These are phyloP conservation scores for Eidolon dupreanum DNA, from an alignment of 2,797 vertebrate genomes.

Conservation along the genomic window DNA sequence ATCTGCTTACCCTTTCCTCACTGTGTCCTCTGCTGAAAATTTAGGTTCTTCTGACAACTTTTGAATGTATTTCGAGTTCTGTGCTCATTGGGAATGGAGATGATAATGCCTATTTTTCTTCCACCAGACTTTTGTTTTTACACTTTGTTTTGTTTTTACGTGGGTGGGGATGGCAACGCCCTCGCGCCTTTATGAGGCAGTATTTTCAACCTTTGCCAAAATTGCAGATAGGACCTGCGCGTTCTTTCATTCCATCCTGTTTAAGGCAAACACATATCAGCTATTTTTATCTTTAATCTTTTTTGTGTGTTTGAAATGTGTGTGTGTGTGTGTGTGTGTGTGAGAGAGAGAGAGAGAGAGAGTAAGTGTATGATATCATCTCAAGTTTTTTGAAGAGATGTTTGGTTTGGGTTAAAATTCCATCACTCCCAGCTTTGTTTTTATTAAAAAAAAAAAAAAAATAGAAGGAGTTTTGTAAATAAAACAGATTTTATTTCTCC, in stretches of 20 bases:
- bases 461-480: slow-evolving; percentile 5
- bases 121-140: not conserved
- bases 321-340: not conserved
- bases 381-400: not conserved
- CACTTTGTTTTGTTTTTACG: not conserved
- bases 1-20: slow-evolving; percentile 58
- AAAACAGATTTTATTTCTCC: not conserved
- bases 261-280: not conserved
- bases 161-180: not conserved
- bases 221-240: not conserved
- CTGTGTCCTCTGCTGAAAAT: slow-evolving; percentile 56
- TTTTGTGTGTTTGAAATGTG: not conserved
- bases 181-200: not conserved
- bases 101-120: not conserved
- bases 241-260: not conserved
- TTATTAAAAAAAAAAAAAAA: not conserved
- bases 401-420: not conserved
- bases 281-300: not conserved
- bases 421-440: not conserved
- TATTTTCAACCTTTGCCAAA: slow-evolving; percentile 32
- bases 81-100: slow-evolving; percentile 29
- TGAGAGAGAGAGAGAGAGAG: not conserved
- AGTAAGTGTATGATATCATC: not conserved
- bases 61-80: slow-evolving; percentile 62
- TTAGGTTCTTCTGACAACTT: not conserved